Conservation (phyloP, 2,888 invertebrate species). For the Baronia brevicornis region DNA sequence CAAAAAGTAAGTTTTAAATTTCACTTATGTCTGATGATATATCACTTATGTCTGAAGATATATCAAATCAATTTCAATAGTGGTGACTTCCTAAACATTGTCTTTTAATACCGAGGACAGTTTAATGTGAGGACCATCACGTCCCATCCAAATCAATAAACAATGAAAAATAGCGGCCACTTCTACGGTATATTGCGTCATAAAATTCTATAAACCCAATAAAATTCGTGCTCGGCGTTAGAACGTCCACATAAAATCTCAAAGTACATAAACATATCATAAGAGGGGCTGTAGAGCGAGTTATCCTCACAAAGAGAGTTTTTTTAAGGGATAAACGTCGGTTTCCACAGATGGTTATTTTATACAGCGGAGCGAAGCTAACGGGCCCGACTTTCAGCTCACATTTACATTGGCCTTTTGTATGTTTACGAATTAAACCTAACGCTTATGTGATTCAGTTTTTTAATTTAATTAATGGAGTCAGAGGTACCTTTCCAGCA, state of each 20-base stretch:
- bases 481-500: too few species aligned
- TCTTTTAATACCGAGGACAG: constrained; percentile 29
- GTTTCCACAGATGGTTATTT: constrained; percentile 72
- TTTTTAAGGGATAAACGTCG: constrained; percentile 64
- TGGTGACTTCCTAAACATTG: neutral
- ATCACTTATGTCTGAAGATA: too few species aligned
- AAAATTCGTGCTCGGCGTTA: constrained; percentile 72
- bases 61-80: too few species aligned
- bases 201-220: constrained; percentile 75
- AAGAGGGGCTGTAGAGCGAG: constrained; percentile 67
- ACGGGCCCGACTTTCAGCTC: constrained; percentile 44
- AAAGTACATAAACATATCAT: constrained; percentile 76
- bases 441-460: too few species aligned
- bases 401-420: constrained; percentile 17
- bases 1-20: too few species aligned
- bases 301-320: constrained; percentile 70
- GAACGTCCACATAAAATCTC: constrained; percentile 74
- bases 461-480: too few species aligned
- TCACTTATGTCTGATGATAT: too few species aligned
- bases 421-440: neutral
- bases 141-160: constrained; percentile 65
- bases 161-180: constrained; percentile 69
- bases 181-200: constrained; percentile 58
- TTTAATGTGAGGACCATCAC: constrained; percentile 35
- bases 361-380: constrained; percentile 67